Evolutionary conservation across 2,888 invertebrate species (phyloP), one percentile per base, ranked within the genome.

Genomic region (Drosophila algonquin): DNA sequence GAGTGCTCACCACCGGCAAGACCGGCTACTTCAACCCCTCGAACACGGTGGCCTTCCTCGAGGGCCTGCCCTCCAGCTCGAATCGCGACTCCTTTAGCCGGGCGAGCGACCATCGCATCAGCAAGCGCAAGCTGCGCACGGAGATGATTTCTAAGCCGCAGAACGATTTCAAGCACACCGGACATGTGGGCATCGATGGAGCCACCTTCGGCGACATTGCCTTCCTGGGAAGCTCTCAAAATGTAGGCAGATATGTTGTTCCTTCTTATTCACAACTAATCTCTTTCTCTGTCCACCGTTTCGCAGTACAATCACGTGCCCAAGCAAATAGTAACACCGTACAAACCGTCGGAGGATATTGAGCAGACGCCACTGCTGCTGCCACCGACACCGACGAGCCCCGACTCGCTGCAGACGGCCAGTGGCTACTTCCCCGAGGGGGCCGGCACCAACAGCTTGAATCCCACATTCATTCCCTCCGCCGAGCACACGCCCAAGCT

Each of bases 91-190:
- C 94, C 0, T 94, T 95, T 82, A 95, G 94, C 72, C 93, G 94
- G 45, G 93, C 93, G 5, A 90, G 82, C 65, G 94, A 94, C 78
- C 89, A 86, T 64, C 93, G 93, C 50, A 93, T 93, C 16, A 93
- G 93, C 84, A 94, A 94, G 89, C 93, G 96, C 59, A 95, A 95
- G 79, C 93, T 98, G 62, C 94, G 96, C 67, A 95, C 97, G 9
- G 97, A 96, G 91, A 98, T 98, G 98, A 99, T 99, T 89, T 98
- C 98, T 54, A 96, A 97, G 70, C 99, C 99, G 0, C 98, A 99
- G 91, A 98, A 98, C 46, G 99, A 99, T 91, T 95, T 99, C 21
- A 97, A 98, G 89, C 99, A 99, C 91, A 99, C 98, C 0, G 94
- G 95, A 0, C 99, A 99, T 91, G 98, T 99, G 12, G 99, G 99